Base-by-base conservation (phyloP, 2,113 vertebrate genomes). In the Dicrurus megarhynchus region DNA sequence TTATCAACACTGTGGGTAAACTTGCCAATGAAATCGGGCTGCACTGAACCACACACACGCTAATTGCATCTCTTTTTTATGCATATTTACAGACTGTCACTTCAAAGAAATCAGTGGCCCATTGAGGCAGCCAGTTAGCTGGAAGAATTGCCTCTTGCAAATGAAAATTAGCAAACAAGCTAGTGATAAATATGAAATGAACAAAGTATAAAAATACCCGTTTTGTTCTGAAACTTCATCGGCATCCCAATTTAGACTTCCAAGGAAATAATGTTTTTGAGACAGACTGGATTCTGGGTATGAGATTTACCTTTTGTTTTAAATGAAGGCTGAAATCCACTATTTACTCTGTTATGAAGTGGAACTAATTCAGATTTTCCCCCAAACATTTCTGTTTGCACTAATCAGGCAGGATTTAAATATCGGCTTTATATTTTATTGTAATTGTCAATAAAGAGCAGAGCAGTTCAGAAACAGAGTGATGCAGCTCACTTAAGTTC, bases 1-100 rank as follows among this genome's bases (percentile, higher is more conserved):
- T 99, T 99, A 99, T 99, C 99, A 99, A 99, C 98, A 98, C 98
- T 98, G 99, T 98, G 98, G 98, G 99, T 99, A 99, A 99, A 99
- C 99, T 99, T 99, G 99, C 99, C 99, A 99, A 99, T 99, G 98
- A 99, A 99, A 99, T 99, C 98, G 98, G 98, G 98, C 99, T 97
- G 98, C 99, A 99, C 98, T 99, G 99, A 99, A 99, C 99, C 99
- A 99, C 98, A 98, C 98, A 98, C 98, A 96, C 98, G 97, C 99
- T 99, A 99, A 99, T 99, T 99, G 99, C 99, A 99, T 99, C 99
- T 98, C 98, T 99, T 99, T 99, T 99, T 99, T 99, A 99, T 99
- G 99, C 99, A 99, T 99, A 99, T 99, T 99, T 99, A 99, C 99
- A 98, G 98, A 99, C 99, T 99, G 99, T 99, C 99, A 99, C 99